Evolutionary conservation across 2,113 vertebrate genomes (phyloP).

Genomic region (Prinia subflava): DNA sequence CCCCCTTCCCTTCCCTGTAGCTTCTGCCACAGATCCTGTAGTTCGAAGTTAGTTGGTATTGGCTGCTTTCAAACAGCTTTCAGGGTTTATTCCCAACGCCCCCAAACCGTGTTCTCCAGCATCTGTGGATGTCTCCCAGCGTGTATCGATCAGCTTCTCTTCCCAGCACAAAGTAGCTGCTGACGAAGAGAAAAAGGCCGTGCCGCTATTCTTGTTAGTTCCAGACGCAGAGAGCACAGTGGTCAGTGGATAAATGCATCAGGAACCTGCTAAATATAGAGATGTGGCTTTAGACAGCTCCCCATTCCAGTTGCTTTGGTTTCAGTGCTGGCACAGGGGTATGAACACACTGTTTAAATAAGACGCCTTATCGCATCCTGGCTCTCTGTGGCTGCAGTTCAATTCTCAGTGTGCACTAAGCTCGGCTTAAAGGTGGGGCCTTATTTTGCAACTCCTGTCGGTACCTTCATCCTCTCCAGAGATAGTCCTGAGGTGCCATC

Average conservation of each 20-base stretch:
- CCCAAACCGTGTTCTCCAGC: background rate
- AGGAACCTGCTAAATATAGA: constrained; percentile 47
- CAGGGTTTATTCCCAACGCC: background rate
- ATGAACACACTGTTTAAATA: constrained; percentile 18
- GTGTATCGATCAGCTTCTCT: background rate
- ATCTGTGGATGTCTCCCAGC: background rate
- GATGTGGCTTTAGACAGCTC: constrained; percentile 1
- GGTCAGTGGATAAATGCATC: background rate
- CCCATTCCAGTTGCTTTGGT: constrained; percentile 47
- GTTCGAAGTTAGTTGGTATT: background rate
- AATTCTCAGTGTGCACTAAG: background rate
- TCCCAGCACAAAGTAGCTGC: background rate
- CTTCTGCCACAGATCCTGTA: background rate
- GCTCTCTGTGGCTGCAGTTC: background rate
- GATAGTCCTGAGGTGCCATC: constrained; percentile 19
- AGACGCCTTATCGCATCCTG: background rate
- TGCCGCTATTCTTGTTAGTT: background rate
- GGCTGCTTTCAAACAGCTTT: background rate
- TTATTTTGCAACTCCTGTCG: background rate
- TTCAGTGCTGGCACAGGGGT: constrained; percentile 7
- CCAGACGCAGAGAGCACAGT: background rate
- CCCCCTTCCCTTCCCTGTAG: background rate
- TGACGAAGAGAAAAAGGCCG: background rate
- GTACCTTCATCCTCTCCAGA: background rate
- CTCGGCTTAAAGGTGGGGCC: background rate